Base-by-base conservation (phyloP, 2,113 vertebrate genomes). In the Oncorhynchus kisutch region DNA sequence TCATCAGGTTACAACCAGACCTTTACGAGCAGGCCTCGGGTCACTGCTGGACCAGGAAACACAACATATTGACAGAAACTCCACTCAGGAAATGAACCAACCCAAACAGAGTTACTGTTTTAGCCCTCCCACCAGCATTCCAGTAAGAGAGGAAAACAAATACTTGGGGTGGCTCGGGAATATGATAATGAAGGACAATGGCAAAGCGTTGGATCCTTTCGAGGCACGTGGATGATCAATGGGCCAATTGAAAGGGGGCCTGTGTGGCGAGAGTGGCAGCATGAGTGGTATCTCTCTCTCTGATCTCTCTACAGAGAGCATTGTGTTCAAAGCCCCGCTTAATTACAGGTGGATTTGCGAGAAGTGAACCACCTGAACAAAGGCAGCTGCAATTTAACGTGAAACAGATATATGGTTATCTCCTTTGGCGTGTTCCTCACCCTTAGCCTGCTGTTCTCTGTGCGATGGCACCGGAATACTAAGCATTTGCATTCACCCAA, bases 1-100 rank as follows among this genome's bases (percentile, higher is more conserved):
- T 73, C 78, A 80, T 82, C 70, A 64, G 80, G 72, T 75, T 76
- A 71, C 72, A 34, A 45, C 25, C 51, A 60, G 64, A 72, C 81
- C 79, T 75, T 81, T 78, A 78, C 11, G 72, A 85, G 71, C 74
- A 75, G 70, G 59, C 65, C 45, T 74, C 16, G 60, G 74, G 73
- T 81, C 78, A 62, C 49, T 24, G 73, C 57, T 75, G 49, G n/a
- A 77, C 70, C 3, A 83, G 70, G 77, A 75, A 74, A 78, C 71
- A 31, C 57, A 45, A 70, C 66, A 57, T 76, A 78, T 76, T 71
- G 67, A 78, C 69, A 67, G 34, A 59, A 51, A 69, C 22, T 70
- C 39, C 24, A 20, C 16, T 67, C 72, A 78, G 80, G 77, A 82
- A 78, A 80, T 48, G 57, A 78, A 39, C 57, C 66, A 64, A 71